Evolutionary conservation across 2,113 vertebrate species (phyloP).

Genomic region (Anas platyrhynchos): DNA sequence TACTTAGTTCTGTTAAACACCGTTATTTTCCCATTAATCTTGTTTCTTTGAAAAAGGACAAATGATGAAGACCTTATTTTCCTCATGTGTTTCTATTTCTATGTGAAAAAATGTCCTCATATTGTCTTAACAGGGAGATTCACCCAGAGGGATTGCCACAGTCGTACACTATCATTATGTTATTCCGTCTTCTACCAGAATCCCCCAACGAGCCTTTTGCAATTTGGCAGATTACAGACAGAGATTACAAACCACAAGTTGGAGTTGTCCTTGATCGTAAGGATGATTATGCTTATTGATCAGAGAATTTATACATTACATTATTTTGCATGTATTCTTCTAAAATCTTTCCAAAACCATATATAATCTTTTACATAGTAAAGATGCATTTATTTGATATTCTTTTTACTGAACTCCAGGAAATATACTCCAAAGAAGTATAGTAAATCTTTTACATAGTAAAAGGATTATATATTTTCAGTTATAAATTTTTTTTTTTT

Average conservation of each 20-base stretch:
- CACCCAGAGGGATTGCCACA: conserved; percentile 92
- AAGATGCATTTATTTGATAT: too few relatives aligned
- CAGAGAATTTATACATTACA: neutral
- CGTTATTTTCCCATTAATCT: neutral
- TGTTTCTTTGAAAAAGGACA: neutral
- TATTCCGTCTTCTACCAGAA: conserved; percentile 92
- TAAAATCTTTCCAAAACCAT: neutral
- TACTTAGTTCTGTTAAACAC: neutral
- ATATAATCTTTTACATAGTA: neutral
- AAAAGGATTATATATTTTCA: too few relatives aligned
- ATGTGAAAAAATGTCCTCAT: conserved; percentile 9
- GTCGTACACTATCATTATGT: conserved; percentile 91
- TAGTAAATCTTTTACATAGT: neutral
- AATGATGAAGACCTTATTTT: neutral
- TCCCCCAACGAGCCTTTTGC: conserved; percentile 90
- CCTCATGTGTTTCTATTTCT: neutral
- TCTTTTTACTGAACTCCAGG: too few relatives aligned
- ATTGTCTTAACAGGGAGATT: conserved; percentile 84
- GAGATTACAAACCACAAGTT: conserved; percentile 91
- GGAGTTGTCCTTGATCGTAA: conserved; percentile 93
- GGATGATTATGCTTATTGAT: conserved; percentile 43
- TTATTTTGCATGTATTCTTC: neutral
- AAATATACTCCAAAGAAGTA: too few relatives aligned
- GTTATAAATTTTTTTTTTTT: neutral
- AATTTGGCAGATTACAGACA: conserved; percentile 94